Base-by-base conservation (phyloP, 23 tunicate genomes). In the Corella eumyota region DNA sequence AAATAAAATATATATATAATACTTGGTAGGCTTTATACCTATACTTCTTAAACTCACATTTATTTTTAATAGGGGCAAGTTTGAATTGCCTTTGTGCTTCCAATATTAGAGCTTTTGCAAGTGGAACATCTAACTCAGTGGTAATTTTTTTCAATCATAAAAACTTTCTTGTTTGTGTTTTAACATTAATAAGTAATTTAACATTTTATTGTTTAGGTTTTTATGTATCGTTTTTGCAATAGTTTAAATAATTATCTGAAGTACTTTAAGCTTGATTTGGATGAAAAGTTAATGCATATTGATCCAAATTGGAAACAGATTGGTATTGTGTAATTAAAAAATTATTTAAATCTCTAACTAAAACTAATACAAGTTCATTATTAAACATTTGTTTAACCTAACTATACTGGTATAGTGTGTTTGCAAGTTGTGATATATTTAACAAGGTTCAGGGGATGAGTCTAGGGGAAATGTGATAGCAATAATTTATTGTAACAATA, bases 201-300 rank as follows among this genome's bases (percentile, higher is more conserved):
- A 40, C 48, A 9, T 40, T 11, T 40, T 40, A 11, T 37, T 38
- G 3, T 66, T 5, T 24, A 68, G 74, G 74, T 68, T 1, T 30
- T 35, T 28, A 52, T 54, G 9, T 68, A 54, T 54, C 25, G 26
- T 34, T 68, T n/a, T 25, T 23, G 30, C 32, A 6, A 36, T 7
- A 68, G 56, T 27, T 4, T n/a, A 6, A 15, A 55, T 4, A 30
- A 55, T 33, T 50, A 35, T 53, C 25, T 55, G 23, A 40, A 32
- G 37, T 26, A 24, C 37, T 13, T 68, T 32, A 72, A 61, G 25
- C 19, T 72, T 6, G 78, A 72, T 34, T 36, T 72, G 22, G 58
- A 32, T 13, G 68, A 72, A 50, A 50, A 36, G 27, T 59, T 70
- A 57, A 4, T 45, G 38, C 56, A 47, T 25, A 28, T 36, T 5